A percentile compares a stretch with the other conserved stretches of the same genome.
phyloP scores from a whole-genome alignment of 1,140 invertebrate genomes.

The Cydia amplana region DNA sequence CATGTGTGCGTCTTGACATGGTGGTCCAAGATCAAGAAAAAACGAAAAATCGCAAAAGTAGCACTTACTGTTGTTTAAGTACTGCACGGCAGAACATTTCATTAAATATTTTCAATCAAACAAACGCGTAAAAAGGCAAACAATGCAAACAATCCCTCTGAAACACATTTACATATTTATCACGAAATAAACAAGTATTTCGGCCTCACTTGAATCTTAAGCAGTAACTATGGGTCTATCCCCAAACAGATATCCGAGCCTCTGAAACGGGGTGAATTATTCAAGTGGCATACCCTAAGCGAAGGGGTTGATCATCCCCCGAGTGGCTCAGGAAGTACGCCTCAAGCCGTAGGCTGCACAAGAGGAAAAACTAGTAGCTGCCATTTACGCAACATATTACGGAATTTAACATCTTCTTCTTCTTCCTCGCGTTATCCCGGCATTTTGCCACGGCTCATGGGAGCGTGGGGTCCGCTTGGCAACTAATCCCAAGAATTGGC shows the following conservation, averaged over 20 bases:
- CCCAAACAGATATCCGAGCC: constrained; percentile 34
- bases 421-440: too few species aligned
- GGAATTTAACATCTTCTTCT: neutral
- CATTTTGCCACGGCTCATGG: too few species aligned
- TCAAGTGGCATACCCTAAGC: constrained; percentile 42
- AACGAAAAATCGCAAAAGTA: too few species aligned
- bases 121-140: neutral
- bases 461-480: too few species aligned
- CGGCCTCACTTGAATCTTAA: constrained; percentile 26
- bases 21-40: too few species aligned
- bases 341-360: constrained; percentile 36
- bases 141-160: neutral
- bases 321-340: constrained; percentile 48
- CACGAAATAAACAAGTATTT: constrained; percentile 29
- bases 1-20: too few species aligned
- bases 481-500: too few species aligned
- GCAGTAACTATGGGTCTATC: constrained; percentile 6
- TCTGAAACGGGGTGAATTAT: constrained; percentile 53
- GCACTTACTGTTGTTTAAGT: too few species aligned
- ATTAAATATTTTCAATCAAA: neutral
- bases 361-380: constrained; percentile 30
- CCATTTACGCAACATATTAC: constrained; percentile 20
- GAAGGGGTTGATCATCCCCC: constrained; percentile 48
- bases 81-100: too few species aligned
- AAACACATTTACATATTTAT: constrained; percentile 23